Base-by-base conservation (phyloP, 2,113 vertebrate genomes). In the Patagioenas fasciata region DNA sequence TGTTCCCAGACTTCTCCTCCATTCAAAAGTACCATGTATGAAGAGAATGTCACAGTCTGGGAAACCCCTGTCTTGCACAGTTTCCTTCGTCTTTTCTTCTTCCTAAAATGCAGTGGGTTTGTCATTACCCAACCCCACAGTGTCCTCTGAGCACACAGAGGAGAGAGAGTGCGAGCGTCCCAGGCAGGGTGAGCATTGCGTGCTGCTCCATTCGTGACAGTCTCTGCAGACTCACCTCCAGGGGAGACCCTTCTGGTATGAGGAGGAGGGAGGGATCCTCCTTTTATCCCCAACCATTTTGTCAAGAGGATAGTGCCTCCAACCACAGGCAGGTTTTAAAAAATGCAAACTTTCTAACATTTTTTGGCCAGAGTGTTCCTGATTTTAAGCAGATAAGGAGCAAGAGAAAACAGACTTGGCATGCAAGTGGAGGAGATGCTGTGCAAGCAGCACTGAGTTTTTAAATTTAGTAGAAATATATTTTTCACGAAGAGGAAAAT, bases 71-170 rank as follows among this genome's bases (percentile, higher is more conserved):
- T 29, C 83, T 95, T 96, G 95, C 93, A 96, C 28, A 19, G 88
- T 79, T 97, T 97, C 96, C 96, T 97, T 96, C 96, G 11, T 62
- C 80, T 92, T 95, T 92, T 94, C 92, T 92, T 44, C 96, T 96
- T 96, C 92, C 96, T 91, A 87, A 94, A 96, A 94, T 0, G 3
- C 66, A 18, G 62, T 8, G 62, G 50, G 72, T 87, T 77, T 91
- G 88, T 92, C 88, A 80, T 82, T 77, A 57, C 83, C 47, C 86
- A 85, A 66, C 28, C 53, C 11, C 60, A 17, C 13, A 25, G 28
- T 36, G 56, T 57, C 53, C 72, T 61, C 64, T 40, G 40, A 84
- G 61, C 53, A 51, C 16, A 25, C 38, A 19, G 31, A 57, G 31
- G 58, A 47, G 42, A 40, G 12, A 34, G 26, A 53, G 2, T 0